Evolutionary conservation across 2,888 invertebrate genomes (phyloP).

Genomic region (Patella depressa): DNA sequence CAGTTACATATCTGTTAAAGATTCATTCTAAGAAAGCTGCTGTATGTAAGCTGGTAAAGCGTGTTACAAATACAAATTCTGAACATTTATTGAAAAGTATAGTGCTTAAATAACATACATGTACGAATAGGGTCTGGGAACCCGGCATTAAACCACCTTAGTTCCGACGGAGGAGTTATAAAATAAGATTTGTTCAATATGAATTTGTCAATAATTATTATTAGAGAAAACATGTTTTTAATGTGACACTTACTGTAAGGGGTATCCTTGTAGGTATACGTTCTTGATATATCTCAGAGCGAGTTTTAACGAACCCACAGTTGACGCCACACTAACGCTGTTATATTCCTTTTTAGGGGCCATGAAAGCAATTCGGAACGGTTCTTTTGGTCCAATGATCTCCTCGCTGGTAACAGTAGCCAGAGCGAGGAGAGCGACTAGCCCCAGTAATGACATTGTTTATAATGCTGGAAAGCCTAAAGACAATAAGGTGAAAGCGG

Average conservation of each 20-base stretch:
- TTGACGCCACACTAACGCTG: constrained; percentile 55
- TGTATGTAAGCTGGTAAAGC: no score
- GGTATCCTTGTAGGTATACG: constrained; percentile 34
- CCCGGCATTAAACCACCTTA: no score
- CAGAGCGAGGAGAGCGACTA: constrained; percentile 8
- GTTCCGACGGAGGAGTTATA: no score
- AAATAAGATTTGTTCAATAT: no score
- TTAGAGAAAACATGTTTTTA: not conserved
- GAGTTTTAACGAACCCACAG: constrained; percentile 55
- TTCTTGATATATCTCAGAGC: constrained; percentile 42
- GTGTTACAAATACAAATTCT: no score
- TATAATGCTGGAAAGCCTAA: not conserved
- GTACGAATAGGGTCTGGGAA: no score
- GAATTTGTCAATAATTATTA: no score
- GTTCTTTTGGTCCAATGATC: constrained; percentile 28
- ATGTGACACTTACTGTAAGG: constrained; percentile 42
- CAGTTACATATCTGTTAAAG: no score
- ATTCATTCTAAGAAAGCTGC: no score
- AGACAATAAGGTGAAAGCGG: not conserved
- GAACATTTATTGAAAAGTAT: no score
- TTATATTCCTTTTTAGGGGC: constrained; percentile 55
- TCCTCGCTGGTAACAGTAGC: not conserved
- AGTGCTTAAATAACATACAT: no score
- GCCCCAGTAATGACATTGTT: constrained; percentile 16
- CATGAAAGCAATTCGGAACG: constrained; percentile 62